These are phyloP conservation scores for Triplophysa dalaica DNA, from an alignment of 2,113 vertebrate species.

Conservation along the genomic window DNA sequence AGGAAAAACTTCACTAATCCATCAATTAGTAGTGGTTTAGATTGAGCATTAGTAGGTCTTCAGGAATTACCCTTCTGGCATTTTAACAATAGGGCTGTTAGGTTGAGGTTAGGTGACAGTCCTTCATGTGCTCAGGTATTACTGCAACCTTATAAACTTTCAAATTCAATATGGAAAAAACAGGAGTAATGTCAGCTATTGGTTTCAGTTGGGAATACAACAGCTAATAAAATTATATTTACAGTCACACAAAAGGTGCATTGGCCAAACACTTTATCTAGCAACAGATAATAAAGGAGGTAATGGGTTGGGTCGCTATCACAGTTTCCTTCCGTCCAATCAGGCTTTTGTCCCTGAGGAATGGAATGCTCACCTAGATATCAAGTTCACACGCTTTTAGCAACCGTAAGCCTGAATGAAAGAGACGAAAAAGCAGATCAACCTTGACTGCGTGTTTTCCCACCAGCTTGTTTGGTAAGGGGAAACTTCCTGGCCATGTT, in stretches of 20 bases:
- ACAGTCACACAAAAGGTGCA: background rate
- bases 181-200: conserved; percentile 7
- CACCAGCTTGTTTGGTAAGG: background rate
- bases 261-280: conserved; percentile 28
- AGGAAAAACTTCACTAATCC: background rate
- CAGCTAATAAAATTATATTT: conserved; percentile 3
- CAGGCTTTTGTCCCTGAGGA: conserved; percentile 45
- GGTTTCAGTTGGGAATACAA: conserved; percentile 2
- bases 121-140: background rate
- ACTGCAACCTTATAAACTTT: background rate
- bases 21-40: conserved; percentile 11
- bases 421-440: conserved; percentile 15
- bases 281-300: conserved; percentile 19
- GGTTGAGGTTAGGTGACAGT: background rate
- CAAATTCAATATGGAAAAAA: background rate
- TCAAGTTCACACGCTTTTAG: conserved; percentile 39
- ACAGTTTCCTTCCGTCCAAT: conserved; percentile 27
- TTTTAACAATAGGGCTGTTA: conserved; percentile 1
- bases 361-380: conserved; percentile 36
- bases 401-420: conserved; percentile 3
- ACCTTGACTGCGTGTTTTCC: conserved; percentile 33
- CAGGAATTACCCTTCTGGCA: background rate
- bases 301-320: conserved; percentile 18
- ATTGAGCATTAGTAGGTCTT: background rate
- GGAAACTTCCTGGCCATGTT: conserved; percentile 11